Evolutionary conservation across 2,888 invertebrate genomes (phyloP).

Genomic region (Drosophila flavopinicola): DNA sequence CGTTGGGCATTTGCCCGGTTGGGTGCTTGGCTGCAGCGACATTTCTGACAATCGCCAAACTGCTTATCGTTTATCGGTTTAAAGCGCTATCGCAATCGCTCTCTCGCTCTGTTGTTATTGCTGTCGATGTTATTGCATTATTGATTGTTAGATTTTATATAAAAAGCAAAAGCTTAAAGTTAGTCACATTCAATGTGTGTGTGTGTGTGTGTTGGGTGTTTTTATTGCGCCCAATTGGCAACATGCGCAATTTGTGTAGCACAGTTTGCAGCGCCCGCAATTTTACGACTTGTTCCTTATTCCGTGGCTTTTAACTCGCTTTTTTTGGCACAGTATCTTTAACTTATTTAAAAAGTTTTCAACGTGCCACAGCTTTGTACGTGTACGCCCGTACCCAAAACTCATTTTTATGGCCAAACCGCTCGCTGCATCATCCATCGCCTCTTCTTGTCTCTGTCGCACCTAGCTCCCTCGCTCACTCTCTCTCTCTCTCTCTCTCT

Average conservation of each 20-base stretch:
- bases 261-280: conserved; percentile 38
- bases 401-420: conserved; percentile 43
- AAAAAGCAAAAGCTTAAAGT: conserved; percentile 11
- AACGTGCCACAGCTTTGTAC: conserved; percentile 53
- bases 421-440: conserved; percentile 7
- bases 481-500: conserved; percentile 6
- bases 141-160: conserved; percentile 15
- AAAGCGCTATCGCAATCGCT: conserved; percentile 1
- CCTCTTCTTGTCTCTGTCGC: too few species aligned
- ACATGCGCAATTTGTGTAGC: conserved; percentile 43
- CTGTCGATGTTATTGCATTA: conserved; percentile 8
- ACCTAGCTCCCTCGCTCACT: too few species aligned
- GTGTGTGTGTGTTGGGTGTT: background rate
- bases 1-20: conserved; percentile 36
- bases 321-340: conserved; percentile 29
- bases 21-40: conserved; percentile 42
- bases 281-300: conserved; percentile 45
- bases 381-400: conserved; percentile 34
- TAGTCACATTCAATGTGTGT: conserved; percentile 6
- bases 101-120: conserved; percentile 16
- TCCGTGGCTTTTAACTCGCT: conserved; percentile 17
- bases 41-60: conserved; percentile 35
- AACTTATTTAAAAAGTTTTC: conserved; percentile 67
- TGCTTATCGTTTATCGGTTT: conserved; percentile 22
- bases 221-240: conserved; percentile 38